These are phyloP conservation scores for Cololabis saira DNA, from an alignment of 2,113 vertebrate genomes.

Conservation along the genomic window DNA sequence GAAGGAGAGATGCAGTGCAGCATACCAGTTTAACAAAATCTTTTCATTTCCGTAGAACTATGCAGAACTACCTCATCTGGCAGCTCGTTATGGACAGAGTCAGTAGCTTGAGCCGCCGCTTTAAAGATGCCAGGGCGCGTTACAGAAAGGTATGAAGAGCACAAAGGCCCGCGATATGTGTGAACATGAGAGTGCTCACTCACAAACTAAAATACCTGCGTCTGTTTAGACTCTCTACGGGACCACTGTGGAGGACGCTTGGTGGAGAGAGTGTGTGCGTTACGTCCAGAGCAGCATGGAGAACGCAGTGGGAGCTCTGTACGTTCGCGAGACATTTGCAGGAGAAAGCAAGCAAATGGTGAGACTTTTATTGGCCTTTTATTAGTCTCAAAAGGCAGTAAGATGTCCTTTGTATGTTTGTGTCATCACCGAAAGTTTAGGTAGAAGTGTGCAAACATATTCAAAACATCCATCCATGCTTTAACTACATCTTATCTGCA, in stretches of 20 bases:
- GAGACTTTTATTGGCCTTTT: slow-evolving; percentile 39
- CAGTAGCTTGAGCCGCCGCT: slow-evolving; percentile 90
- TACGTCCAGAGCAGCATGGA: slow-evolving; percentile 97
- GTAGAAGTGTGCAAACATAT: neutral
- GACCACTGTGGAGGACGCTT: slow-evolving; percentile 90
- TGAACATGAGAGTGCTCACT: neutral
- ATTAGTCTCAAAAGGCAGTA: neutral
- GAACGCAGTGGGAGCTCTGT: slow-evolving; percentile 93
- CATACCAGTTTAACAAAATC: neutral
- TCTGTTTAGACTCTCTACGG: slow-evolving; percentile 87
- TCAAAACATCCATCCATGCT: too few species aligned
- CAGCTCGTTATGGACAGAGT: slow-evolving; percentile 89
- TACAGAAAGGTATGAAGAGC: slow-evolving; percentile 83
- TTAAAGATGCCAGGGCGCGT: slow-evolving; percentile 88
- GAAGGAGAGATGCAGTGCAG: neutral
- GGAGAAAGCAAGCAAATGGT: slow-evolving; percentile 94
- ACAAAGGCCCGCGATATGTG: neutral
- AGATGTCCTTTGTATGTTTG: neutral
- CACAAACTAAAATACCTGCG: neutral
- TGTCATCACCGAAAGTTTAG: neutral
- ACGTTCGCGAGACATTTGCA: slow-evolving; percentile 90
- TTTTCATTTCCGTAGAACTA: slow-evolving; percentile 80
- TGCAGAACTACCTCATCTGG: slow-evolving; percentile 98
- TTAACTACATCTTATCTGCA: too few species aligned
- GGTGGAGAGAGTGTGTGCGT: slow-evolving; percentile 94